Evolutionary conservation across 2,797 vertebrate genomes (phyloP).

Genomic region (Eurystomus glaucurus): DNA sequence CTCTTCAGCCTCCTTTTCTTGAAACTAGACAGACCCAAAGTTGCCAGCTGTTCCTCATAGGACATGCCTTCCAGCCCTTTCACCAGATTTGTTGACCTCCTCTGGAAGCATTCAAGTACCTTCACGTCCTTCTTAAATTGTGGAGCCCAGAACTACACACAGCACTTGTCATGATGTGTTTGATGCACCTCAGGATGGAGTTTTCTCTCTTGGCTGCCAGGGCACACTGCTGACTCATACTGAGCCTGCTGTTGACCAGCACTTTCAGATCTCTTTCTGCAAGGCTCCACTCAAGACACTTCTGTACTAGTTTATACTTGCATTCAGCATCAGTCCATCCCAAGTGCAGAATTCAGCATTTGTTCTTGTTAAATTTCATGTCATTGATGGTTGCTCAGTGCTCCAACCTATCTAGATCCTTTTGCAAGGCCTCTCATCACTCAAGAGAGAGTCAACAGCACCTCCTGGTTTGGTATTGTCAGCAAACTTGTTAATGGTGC

Average conservation of each 20-base stretch:
- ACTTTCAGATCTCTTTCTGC: neutral
- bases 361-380: neutral
- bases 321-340: rapidly evolving
- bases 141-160: too few relatives aligned
- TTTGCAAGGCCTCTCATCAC: neutral
- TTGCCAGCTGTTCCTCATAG: rapidly evolving
- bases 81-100: neutral
- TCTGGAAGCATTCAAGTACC: rapidly evolving
- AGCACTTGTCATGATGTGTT: too few relatives aligned
- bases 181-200: rapidly evolving
- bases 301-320: rapidly evolving
- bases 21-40: neutral
- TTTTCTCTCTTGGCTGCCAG: neutral
- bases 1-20: neutral
- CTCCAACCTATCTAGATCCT: neutral
- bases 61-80: neutral
- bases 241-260: rapidly evolving
- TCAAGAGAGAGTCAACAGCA: neutral
- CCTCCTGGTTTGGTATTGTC: too few relatives aligned
- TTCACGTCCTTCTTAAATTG: rapidly evolving
- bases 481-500: neutral
- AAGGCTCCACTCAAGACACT: neutral
- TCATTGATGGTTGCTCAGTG: rapidly evolving
- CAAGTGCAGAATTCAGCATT: neutral
- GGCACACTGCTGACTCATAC: neutral